Base-by-base conservation (phyloP, 1,140 invertebrate genomes). In the Armadillidium nasatum region DNA sequence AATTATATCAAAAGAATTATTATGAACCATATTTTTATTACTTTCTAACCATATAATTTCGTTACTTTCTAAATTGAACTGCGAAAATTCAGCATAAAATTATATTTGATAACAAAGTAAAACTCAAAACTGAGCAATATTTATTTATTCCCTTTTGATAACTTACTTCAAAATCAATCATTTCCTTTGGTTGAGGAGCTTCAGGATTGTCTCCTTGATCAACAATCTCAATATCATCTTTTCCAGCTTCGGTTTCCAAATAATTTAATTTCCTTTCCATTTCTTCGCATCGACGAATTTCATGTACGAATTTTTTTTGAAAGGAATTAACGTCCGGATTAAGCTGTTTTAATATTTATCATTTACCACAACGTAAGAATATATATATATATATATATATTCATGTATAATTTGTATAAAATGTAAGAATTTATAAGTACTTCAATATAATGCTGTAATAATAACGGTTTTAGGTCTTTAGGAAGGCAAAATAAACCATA, bases 161-260 rank as follows among this genome's bases (percentile, higher is more conserved):
- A 23, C 68, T 78, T 85, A 94, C 94, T 89, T 99, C 97, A 68
- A 99, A 87, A 87, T 99, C 97, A 82, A 99, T 98, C 96, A 99
- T 99, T 87, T 99, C 97, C 73, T 96, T 88, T 0, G 97, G 96
- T 82, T 97, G 95, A 0, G 97, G 97, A 10, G 97, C 97, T 85
- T 98, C 96, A 0, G 97, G 97, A 84, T 95, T 98, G 84, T 99
- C 97, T 0, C 95, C 96, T 0, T 95, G 95, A 83, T 99, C 96
- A 84, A 97, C 84, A 92, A 99, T 97, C 0, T 94, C 94, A 79
- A 99, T 97, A 7, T 90, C 93, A 87, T 99, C 97, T 82, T 97
- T 98, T 81, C 95, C 94, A 79, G 99, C 98, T 87, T 99, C 97
- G 83, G 96, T 97, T 84, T 99, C 97, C 82, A 99, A 85, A 84